These are phyloP conservation scores for Apotomis betuletana DNA, from an alignment of 2,888 invertebrate genomes.

Conservation along the genomic window DNA sequence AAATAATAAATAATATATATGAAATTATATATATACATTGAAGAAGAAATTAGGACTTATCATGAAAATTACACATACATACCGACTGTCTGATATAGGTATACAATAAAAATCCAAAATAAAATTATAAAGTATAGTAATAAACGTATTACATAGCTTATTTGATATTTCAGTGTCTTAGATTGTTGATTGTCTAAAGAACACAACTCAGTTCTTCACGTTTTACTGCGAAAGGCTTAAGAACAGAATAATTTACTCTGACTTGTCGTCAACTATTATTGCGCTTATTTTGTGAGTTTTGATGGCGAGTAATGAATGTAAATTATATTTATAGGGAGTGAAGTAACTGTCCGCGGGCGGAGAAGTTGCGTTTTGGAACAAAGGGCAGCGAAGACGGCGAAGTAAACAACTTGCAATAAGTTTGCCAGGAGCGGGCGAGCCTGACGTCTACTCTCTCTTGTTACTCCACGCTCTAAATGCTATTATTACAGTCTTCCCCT, in stretches of 20 bases:
- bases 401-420: constrained; percentile 80
- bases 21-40: no score
- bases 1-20: no score
- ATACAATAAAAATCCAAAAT: no score
- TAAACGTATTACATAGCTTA: background rate
- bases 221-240: constrained; percentile 7
- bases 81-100: no score
- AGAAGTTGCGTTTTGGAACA: constrained; percentile 69
- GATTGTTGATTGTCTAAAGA: constrained; percentile 15
- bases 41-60: no score
- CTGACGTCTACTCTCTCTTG: constrained; percentile 60
- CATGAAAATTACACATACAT: no score
- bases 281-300: constrained; percentile 53
- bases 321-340: constrained; percentile 70
- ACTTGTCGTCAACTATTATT: constrained; percentile 45
- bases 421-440: constrained; percentile 57
- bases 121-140: no score
- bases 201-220: background rate
- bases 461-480: constrained; percentile 59
- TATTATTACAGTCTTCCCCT: constrained; percentile 62
- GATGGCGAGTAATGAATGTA: constrained; percentile 66
- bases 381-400: constrained; percentile 70
- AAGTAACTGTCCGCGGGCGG: constrained; percentile 67
- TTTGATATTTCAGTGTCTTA: background rate
- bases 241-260: constrained; percentile 30